phyloP scores from a whole-genome alignment of 2,888 invertebrate species.

The Ormyrus pomaceus region DNA sequence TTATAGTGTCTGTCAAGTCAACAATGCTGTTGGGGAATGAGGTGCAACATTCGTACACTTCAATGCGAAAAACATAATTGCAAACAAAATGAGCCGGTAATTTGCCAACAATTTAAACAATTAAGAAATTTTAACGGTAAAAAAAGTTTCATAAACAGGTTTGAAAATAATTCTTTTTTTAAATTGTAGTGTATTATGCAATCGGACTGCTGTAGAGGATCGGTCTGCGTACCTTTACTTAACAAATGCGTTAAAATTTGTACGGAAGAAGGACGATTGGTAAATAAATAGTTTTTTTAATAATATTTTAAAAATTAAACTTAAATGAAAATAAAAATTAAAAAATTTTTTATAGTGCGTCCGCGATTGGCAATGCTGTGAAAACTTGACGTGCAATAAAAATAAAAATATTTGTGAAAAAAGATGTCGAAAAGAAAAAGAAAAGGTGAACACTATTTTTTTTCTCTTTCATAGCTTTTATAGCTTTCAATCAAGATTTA shows the following conservation, averaged over 20 bases:
- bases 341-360: conserved; percentile 11
- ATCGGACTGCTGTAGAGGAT: conserved; percentile 21
- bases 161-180: neutral
- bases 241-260: conserved; percentile 13
- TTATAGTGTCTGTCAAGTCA: neutral
- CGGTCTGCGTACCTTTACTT: neutral
- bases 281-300: conserved; percentile 10
- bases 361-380: conserved; percentile 11
- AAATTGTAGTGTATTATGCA: conserved; percentile 6
- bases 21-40: conserved; percentile 37
- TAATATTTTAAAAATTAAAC: neutral
- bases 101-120: neutral
- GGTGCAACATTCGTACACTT: neutral
- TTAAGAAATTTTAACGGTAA: too few relatives aligned
- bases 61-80: conserved; percentile 23
- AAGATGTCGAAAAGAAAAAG: neutral
- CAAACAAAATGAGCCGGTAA: conserved; percentile 12
- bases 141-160: too few relatives aligned
- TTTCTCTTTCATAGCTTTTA: neutral
- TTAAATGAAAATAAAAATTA: neutral
- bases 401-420: conserved; percentile 6
- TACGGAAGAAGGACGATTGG: conserved; percentile 10
- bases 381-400: conserved; percentile 8
- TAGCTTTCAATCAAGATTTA: neutral
- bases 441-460: neutral